Conservation (phyloP, 1,140 invertebrate species). For the Lasioglossum baleicum region DNA sequence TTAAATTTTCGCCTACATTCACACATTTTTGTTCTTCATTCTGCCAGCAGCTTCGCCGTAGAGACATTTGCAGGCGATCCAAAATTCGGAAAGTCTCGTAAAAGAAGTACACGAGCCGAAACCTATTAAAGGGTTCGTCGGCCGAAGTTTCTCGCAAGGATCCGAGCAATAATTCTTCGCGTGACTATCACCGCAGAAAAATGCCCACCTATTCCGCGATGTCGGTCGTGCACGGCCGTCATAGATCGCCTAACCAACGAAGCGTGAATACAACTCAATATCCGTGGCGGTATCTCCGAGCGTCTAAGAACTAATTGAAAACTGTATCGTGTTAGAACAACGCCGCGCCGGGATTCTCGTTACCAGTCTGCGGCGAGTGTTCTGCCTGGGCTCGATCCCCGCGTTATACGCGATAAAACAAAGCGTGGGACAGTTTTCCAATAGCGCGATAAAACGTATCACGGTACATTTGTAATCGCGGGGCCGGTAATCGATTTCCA, state of each 20-base stretch:
- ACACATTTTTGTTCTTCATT: no score
- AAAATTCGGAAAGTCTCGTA: no score
- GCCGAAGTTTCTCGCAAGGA: not conserved
- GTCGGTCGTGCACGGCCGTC: not conserved
- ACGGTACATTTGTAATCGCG: conserved; percentile 47
- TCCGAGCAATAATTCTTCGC: not conserved
- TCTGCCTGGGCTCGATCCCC: not conserved
- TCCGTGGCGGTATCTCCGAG: not conserved
- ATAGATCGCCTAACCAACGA: conserved; percentile 2
- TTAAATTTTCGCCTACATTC: no score
- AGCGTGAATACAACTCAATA: conserved; percentile 25
- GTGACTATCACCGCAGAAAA: not conserved
- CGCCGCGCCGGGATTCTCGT: not conserved
- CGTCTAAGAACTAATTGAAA: conserved; percentile 42
- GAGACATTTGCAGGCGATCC: no score
- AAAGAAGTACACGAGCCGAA: not conserved
- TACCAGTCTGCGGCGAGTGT: not conserved
- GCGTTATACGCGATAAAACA: conserved; percentile 28
- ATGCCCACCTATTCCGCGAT: not conserved
- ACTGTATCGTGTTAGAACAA: not conserved
- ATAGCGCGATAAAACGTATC: conserved; percentile 57
- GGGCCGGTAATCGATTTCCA: conserved; percentile 47
- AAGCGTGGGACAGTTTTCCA: conserved; percentile 47
- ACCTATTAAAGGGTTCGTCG: not conserved
- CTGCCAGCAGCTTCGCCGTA: no score